A percentile compares a stretch with the other conserved stretches of the same genome.
Evolutionary conservation across 2,888 invertebrate genomes (phyloP).

Genomic region (Euzetes globulus): DNA sequence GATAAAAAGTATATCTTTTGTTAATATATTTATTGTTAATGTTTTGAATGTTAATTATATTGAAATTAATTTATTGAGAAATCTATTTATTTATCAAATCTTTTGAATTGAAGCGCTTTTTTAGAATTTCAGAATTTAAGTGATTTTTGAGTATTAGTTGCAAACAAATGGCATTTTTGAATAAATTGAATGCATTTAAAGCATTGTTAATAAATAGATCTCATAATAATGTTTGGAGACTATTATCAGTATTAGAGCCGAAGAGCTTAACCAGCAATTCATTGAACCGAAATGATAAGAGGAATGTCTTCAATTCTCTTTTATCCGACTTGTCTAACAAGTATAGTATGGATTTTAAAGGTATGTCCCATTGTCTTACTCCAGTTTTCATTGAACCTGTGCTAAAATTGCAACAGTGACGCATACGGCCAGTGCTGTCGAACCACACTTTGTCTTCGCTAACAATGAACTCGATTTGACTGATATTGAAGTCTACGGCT

Average conservation of each 20-base stretch:
- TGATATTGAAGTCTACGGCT: conserved; percentile 88
- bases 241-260: background rate
- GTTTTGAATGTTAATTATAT: too few relatives aligned
- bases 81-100: too few relatives aligned
- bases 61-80: too few relatives aligned
- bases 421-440: conserved; percentile 52
- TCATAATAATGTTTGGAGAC: background rate
- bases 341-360: conserved; percentile 31
- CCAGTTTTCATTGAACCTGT: too few relatives aligned
- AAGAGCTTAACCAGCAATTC: background rate
- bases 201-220: background rate
- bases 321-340: background rate
- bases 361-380: conserved; percentile 9
- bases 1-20: too few relatives aligned
- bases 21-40: too few relatives aligned
- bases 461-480: conserved; percentile 89
- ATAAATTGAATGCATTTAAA: background rate
- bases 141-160: too few relatives aligned
- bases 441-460: conserved; percentile 80
- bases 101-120: too few relatives aligned
- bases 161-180: too few relatives aligned
- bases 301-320: background rate
- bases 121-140: too few relatives aligned
- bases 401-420: background rate
- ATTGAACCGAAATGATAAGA: background rate